phyloP scores from a whole-genome alignment of 2,888 invertebrate genomes.

The Drosophila tripunctata region DNA sequence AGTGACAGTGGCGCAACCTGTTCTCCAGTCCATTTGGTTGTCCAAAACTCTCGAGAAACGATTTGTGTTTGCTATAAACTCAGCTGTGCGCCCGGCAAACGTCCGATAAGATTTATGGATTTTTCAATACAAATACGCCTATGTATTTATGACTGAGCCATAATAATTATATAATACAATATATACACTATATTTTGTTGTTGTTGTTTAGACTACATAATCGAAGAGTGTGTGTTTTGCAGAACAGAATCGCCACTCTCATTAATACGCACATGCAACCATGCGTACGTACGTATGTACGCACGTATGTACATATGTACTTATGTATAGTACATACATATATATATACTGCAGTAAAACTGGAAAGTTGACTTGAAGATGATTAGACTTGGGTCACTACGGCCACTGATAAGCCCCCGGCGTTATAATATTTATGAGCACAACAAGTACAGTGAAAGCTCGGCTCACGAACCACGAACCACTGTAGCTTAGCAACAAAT shows the following conservation, averaged over 20 bases:
- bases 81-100: constrained; percentile 55
- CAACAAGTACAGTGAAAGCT: constrained; percentile 5
- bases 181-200: constrained; percentile 9
- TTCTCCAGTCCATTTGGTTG: constrained; percentile 50
- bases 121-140: constrained; percentile 50
- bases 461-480: background rate
- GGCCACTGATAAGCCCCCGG: constrained; percentile 54
- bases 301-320: background rate
- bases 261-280: background rate
- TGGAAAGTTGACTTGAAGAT: constrained; percentile 48
- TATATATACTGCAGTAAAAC: constrained; percentile 5
- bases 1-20: constrained; percentile 62
- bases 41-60: background rate
- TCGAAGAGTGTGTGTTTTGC: constrained; percentile 29
- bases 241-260: constrained; percentile 1
- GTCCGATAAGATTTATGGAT: constrained; percentile 56
- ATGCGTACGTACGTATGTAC: background rate
- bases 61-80: constrained; percentile 26
- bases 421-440: constrained; percentile 9
- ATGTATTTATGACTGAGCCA: background rate
- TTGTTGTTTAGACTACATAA: constrained; percentile 37
- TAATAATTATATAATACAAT: constrained; percentile 10
- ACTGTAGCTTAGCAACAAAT: background rate
- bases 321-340: background rate
- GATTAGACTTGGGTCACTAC: constrained; percentile 65